These are phyloP conservation scores for Drosophila prosaltans DNA, from an alignment of 1,140 invertebrate species.

Conservation along the genomic window DNA sequence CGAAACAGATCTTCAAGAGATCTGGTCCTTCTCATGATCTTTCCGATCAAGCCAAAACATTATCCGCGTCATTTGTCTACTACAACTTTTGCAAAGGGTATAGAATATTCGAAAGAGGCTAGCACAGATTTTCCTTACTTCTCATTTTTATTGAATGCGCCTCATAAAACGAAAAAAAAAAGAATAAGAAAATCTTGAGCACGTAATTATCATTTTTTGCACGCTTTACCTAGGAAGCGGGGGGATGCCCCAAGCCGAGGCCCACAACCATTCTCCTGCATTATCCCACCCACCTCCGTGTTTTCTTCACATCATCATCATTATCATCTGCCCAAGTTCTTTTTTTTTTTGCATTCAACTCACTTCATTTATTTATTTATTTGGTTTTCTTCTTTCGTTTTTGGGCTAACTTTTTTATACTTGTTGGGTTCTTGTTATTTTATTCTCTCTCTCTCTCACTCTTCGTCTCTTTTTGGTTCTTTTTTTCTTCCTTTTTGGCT, in stretches of 20 bases:
- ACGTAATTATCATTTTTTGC: conserved; percentile 75
- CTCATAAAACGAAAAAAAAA: not conserved
- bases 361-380: conserved; percentile 51
- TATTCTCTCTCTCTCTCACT: conserved; percentile 1
- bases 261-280: not conserved
- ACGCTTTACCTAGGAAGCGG: conserved; percentile 17
- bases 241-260: no score
- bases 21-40: no score
- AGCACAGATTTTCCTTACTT: conserved; percentile 6
- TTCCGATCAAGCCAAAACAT: no score
- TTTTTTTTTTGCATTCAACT: conserved; percentile 24
- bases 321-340: conserved; percentile 14
- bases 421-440: conserved; percentile 50
- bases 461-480: no score
- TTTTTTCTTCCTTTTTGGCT: conserved; percentile 12
- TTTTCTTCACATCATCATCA: conserved; percentile 1
- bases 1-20: no score
- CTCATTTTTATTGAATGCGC: conserved; percentile 49
- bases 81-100: not conserved
- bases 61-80: no score
- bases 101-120: not conserved
- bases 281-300: not conserved
- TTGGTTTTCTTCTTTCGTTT: conserved; percentile 46
- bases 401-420: conserved; percentile 20
- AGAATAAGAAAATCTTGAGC: conserved; percentile 54